Evolutionary conservation across 2,797 vertebrate genomes (phyloP).

Genomic region (Limnodromus scolopaceus): DNA sequence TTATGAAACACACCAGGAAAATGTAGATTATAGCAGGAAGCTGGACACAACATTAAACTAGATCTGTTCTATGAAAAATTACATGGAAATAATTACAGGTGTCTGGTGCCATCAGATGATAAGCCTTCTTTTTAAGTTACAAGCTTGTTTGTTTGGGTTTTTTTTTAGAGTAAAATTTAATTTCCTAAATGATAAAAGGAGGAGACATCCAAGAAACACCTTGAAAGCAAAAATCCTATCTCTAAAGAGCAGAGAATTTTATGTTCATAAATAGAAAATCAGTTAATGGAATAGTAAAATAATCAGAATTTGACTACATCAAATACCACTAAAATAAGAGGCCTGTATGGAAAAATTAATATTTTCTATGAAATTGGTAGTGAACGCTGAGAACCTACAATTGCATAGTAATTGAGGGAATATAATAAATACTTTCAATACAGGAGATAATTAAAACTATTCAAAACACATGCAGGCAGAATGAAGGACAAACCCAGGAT

Average conservation of each 20-base stretch:
- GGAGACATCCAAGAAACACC: neutral
- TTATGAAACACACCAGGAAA: neutral
- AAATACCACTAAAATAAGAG: neutral
- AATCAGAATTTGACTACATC: neutral
- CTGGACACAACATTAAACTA: neutral
- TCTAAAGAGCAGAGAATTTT: neutral
- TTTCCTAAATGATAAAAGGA: neutral
- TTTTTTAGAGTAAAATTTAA: neutral
- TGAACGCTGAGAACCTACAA: neutral
- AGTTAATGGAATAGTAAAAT: neutral
- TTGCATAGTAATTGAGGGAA: neutral
- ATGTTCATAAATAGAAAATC: neutral
- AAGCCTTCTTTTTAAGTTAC: neutral
- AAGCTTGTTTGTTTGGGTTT: rapidly evolving
- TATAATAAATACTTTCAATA: neutral
- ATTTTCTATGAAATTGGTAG: neutral
- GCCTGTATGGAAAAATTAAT: neutral
- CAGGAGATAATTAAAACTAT: neutral
- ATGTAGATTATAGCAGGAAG: neutral
- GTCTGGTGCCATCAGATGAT: neutral
- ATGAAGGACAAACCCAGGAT: neutral
- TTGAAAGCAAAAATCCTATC: neutral
- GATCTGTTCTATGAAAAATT: neutral
- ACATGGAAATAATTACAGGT: neutral
- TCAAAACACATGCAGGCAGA: neutral